A percentile compares a stretch with the other conserved stretches of the same genome.
phyloP scores from a whole-genome alignment of 2,888 invertebrate genomes.

The Orchesellides sinensis region DNA sequence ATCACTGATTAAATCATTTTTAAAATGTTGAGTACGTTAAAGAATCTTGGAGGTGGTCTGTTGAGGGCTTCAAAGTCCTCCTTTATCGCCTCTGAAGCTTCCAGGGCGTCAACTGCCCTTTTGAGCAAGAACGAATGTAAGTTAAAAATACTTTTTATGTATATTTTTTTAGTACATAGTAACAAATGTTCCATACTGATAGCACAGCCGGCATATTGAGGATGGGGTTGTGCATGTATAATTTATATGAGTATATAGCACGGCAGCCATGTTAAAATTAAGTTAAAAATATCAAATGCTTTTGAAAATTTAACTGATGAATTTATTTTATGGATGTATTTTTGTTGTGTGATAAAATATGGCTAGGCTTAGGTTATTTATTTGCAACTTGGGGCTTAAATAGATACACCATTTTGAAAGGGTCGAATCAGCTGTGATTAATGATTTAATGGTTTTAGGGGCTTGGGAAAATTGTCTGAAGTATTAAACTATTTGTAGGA shows the following conservation, averaged over 20 bases:
- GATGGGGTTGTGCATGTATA: background rate
- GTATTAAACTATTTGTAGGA: no score
- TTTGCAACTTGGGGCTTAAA: no score
- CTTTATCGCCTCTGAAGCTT: conserved; percentile 78
- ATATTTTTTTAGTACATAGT: background rate
- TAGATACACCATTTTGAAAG: no score
- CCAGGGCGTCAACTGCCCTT: conserved; percentile 79
- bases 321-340: no score
- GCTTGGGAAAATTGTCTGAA: no score
- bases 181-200: background rate
- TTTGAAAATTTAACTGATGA: no score
- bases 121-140: conserved; percentile 79
- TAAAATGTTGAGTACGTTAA: conserved; percentile 73
- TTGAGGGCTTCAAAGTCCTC: conserved; percentile 80
- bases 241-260: background rate
- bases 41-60: conserved; percentile 78
- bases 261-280: conserved; percentile 34
- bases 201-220: conserved; percentile 26
- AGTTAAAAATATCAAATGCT: background rate
- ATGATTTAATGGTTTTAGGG: no score
- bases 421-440: no score
- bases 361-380: no score
- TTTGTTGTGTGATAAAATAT: no score
- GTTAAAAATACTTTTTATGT: conserved; percentile 23
- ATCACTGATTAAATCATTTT: conserved; percentile 31